Base-by-base conservation (phyloP, 2,888 invertebrate species). In the Linyphia triangularis region DNA sequence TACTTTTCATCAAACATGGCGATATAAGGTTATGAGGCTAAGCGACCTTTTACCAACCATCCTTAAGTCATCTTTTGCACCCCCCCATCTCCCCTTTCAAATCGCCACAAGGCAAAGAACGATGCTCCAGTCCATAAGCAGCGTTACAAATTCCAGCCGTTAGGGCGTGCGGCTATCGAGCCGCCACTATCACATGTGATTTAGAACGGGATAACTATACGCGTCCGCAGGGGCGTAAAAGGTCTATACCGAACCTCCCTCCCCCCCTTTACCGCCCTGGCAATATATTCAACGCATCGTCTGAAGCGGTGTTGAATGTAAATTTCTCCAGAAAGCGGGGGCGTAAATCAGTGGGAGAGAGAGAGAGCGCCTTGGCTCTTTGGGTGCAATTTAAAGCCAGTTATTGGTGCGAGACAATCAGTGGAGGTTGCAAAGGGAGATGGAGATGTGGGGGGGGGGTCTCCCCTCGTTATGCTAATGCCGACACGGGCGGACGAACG, bases 351-450 rank as follows among this genome's bases (percentile, higher is more conserved):
- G n/a, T n/a, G n/a, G n/a, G n/a, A n/a, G n/a, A n/a, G n/a, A n/a
- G n/a, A n/a, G 81, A 59, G 81, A 43, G 81, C 67, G 81, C 33
- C 4, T n/a, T n/a, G 37, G 61, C 72, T 69, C 69, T 69, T 69
- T 57, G 84, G 75, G 65, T 67, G 86, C 86, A 81, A 86, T 86
- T 86, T 86, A 86, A 86, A 86, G 86, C 86, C 86, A 81, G 86
- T 86, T 86, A 86, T 86, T 86, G 86, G 86, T 72, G 86, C 86
- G 86, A 81, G 86, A 86, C 86, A 86, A 86, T 86, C 86, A 85
- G 85, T 16, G 57, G 78, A 37, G 69, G 70, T 22, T 19, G 26
- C n/a, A 10, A 63, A n/a, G 6, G 69, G 26, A 13, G 65, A 43
- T 43, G 63, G 24, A 13, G 28, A n/a, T 16, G 70, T 22, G 13